Conservation (phyloP, 2,888 invertebrate genomes). For the Temnothorax ravouxi region DNA sequence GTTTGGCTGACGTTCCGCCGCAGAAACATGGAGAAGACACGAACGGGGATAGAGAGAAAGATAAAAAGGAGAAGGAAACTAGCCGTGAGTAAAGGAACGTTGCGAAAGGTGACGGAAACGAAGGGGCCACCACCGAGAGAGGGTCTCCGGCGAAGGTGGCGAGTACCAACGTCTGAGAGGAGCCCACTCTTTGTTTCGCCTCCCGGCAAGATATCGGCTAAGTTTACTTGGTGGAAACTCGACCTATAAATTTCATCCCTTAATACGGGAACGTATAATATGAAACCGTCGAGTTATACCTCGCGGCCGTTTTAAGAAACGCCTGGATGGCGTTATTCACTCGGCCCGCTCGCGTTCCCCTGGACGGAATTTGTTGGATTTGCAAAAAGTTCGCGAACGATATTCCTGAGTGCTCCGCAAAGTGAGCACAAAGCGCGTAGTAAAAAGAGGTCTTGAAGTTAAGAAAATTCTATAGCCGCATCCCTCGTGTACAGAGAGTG, state of each 20-base stretch:
- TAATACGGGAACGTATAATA: slow-evolving; percentile 76
- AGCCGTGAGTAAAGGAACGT: slow-evolving; percentile 11
- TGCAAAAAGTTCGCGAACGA: slow-evolving; percentile 54
- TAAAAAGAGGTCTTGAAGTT: slow-evolving; percentile 50
- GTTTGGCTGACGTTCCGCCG: slow-evolving; percentile 28
- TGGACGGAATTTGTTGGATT: slow-evolving; percentile 50
- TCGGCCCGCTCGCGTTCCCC: slow-evolving; percentile 52
- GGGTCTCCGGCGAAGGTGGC: slow-evolving; percentile 35
- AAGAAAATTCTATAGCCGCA: slow-evolving; percentile 40
- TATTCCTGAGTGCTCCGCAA: slow-evolving; percentile 52
- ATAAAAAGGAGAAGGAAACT: slow-evolving; percentile 38
- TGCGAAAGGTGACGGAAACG: slow-evolving; percentile 17
- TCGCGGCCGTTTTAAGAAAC: slow-evolving; percentile 70
- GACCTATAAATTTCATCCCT: slow-evolving; percentile 80
- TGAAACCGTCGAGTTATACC: slow-evolving; percentile 73
- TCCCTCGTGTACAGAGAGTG: not conserved
- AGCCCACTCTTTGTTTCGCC: slow-evolving; percentile 70
- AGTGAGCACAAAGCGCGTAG: slow-evolving; percentile 30
- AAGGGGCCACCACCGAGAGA: slow-evolving; percentile 32
- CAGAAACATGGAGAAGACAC: slow-evolving; percentile 14
- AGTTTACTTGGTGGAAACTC: slow-evolving; percentile 79
- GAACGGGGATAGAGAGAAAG: not conserved
- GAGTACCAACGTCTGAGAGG: slow-evolving; percentile 26
- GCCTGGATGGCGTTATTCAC: slow-evolving; percentile 61
- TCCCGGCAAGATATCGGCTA: slow-evolving; percentile 70